These are phyloP conservation scores for Elymnias hypermnestra DNA, from an alignment of 1,140 invertebrate species.

Conservation along the genomic window DNA sequence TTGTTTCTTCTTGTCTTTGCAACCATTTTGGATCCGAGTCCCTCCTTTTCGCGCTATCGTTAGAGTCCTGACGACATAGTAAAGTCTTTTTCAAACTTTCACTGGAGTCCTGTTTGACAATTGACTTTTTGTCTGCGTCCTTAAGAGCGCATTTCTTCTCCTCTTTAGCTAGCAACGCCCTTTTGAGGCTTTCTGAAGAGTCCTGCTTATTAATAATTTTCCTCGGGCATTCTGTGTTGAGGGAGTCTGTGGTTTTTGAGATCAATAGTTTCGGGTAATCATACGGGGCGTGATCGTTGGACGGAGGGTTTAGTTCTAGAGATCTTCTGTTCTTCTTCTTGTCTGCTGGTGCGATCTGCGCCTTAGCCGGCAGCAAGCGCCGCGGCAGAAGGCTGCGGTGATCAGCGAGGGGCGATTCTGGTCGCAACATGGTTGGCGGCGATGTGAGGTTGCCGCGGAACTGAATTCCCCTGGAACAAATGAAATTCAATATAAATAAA, in stretches of 20 bases:
- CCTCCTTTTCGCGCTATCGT: conserved; percentile 53
- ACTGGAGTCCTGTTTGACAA: conserved; percentile 54
- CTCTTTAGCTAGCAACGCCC: conserved; percentile 58
- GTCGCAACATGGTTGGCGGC: conserved; percentile 64
- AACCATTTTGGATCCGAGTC: conserved; percentile 49
- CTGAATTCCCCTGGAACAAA: conserved; percentile 54
- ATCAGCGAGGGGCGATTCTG: conserved; percentile 67
- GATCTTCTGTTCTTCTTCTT: conserved; percentile 65
- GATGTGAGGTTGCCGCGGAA: conserved; percentile 41
- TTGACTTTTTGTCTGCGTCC: conserved; percentile 43
- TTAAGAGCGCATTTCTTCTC: conserved; percentile 47
- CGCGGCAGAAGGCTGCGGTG: conserved; percentile 68
- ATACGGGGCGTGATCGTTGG: conserved; percentile 53
- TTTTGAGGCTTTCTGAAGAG: conserved; percentile 63
- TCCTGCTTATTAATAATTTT: conserved; percentile 65
- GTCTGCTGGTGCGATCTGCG: conserved; percentile 61
- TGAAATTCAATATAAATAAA: no score
- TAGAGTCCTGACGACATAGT: conserved; percentile 56
- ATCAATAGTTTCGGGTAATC: conserved; percentile 68
- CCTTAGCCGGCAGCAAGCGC: conserved; percentile 58
- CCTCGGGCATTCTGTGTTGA: conserved; percentile 61
- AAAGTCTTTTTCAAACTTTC: conserved; percentile 62
- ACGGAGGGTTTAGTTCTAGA: conserved; percentile 59
- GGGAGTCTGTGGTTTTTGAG: conserved; percentile 66
- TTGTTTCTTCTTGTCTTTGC: conserved; percentile 43